A percentile compares a stretch with the other conserved stretches of the same genome.
Conservation (phyloP, 2,113 vertebrate genomes). For the Hippotragus niger region DNA sequence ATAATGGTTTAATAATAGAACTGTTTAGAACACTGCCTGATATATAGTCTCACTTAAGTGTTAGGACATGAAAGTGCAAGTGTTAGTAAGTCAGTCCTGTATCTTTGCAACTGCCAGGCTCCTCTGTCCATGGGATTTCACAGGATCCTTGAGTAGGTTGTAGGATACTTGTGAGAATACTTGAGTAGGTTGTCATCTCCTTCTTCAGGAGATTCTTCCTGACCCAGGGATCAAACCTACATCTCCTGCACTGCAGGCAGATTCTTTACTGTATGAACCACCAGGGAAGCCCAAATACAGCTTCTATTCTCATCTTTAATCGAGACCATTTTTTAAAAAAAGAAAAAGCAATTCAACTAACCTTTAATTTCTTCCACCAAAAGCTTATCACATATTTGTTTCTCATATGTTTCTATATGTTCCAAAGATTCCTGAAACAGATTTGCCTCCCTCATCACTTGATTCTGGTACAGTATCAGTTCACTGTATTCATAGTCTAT, state of each 20-base stretch:
- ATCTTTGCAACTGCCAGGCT: not conserved
- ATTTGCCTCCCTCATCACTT: conserved; percentile 87
- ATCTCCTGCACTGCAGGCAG: not conserved
- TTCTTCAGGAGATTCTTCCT: not conserved
- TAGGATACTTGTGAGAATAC: not conserved
- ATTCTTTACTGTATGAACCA: not conserved
- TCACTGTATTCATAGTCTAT: conserved; percentile 87
- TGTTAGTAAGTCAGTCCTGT: not conserved
- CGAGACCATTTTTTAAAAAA: not conserved
- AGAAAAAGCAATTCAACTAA: conserved; percentile 61
- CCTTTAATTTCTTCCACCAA: conserved; percentile 86
- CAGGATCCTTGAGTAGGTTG: not conserved
- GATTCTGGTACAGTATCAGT: conserved; percentile 85
- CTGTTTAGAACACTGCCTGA: not conserved
- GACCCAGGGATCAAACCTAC: not conserved
- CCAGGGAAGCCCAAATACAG: not conserved
- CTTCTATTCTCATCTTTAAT: not conserved
- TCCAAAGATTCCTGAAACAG: conserved; percentile 84
- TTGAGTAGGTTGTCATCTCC: not conserved
- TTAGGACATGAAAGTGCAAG: not conserved
- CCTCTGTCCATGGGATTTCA: not conserved
- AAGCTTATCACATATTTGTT: conserved; percentile 86
- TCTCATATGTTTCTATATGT: conserved; percentile 84
- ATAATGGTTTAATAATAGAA: not conserved
- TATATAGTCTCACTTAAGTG: not conserved